Percentiles rank a stretch among this genome's conserved stretches.
phyloP scores from a whole-genome alignment of 2,113 vertebrate genomes.

The Cardinalis cardinalis region DNA sequence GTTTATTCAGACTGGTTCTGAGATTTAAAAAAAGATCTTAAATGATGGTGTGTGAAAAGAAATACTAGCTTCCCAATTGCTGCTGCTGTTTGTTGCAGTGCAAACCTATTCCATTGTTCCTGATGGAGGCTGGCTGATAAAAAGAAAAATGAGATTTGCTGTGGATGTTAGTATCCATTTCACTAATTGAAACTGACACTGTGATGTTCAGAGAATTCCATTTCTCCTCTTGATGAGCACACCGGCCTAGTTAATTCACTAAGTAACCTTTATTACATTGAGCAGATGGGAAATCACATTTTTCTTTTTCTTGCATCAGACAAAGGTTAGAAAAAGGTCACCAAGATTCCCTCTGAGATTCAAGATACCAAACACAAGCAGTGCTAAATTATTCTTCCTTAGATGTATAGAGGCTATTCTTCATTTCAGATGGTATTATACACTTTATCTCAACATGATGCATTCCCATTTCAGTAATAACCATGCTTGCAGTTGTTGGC shows the following conservation, averaged over 20 bases:
- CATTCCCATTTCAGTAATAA: background rate
- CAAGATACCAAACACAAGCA: background rate
- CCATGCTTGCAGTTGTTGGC: background rate
- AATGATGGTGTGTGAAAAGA: background rate
- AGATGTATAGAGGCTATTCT: background rate
- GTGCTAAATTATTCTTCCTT: background rate
- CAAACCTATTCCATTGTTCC: background rate
- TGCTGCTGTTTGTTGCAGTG: background rate
- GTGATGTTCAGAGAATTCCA: constrained; percentile 68
- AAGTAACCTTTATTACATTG: constrained; percentile 84
- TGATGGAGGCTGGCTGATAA: constrained; percentile 1
- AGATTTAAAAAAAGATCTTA: background rate
- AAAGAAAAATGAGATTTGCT: constrained; percentile 73
- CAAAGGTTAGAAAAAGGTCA: constrained; percentile 70
- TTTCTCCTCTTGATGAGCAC: constrained; percentile 65
- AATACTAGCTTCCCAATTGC: background rate
- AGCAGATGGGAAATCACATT: constrained; percentile 61
- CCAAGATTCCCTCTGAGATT: constrained; percentile 53
- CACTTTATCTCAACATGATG: background rate
- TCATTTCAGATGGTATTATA: background rate
- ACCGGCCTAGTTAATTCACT: constrained; percentile 78
- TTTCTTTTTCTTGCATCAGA: constrained; percentile 59
- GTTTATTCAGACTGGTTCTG: background rate
- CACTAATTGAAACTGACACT: constrained; percentile 83
- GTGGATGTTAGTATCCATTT: constrained; percentile 71